A percentile compares a stretch with the other conserved stretches of the same genome.
Conservation (phyloP, 2,888 invertebrate genomes). For the Spisula solida region DNA sequence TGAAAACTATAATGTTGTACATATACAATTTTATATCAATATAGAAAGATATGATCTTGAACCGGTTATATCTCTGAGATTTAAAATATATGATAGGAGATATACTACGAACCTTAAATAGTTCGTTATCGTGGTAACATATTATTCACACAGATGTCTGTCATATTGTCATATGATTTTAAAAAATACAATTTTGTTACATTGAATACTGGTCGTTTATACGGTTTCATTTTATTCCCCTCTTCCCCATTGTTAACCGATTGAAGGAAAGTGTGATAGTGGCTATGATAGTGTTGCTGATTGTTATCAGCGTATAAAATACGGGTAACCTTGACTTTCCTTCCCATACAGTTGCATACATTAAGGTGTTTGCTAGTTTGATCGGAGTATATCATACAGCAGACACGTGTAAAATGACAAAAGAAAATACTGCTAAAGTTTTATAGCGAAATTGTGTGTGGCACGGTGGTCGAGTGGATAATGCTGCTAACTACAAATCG, state of each 20-base stretch:
- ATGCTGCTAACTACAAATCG: too few species aligned
- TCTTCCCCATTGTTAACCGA: neutral
- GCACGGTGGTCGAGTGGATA: neutral
- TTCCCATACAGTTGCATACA: neutral
- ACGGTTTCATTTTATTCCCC: neutral
- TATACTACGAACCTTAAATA: conserved; percentile 37
- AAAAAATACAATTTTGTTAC: conserved; percentile 68
- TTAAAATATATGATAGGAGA: conserved; percentile 48
- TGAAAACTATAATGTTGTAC: conserved; percentile 22
- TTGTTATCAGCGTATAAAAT: neutral
- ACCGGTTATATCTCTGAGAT: conserved; percentile 46
- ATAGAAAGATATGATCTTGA: conserved; percentile 45
- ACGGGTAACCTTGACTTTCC: neutral
- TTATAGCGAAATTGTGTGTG: neutral
- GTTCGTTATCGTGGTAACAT: conserved; percentile 45
- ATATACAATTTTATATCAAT: conserved; percentile 43
- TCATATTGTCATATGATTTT: conserved; percentile 63
- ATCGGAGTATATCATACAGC: neutral
- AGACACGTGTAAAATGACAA: neutral
- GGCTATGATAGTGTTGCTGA: neutral
- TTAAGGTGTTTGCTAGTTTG: neutral
- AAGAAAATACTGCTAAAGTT: neutral
- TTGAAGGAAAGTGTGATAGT: conserved; percentile 20
- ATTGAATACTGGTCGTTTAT: conserved; percentile 32
- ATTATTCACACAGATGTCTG: conserved; percentile 48